Conservation (phyloP, 2,888 invertebrate genomes). For the Xanthostigma xanthostigma region DNA sequence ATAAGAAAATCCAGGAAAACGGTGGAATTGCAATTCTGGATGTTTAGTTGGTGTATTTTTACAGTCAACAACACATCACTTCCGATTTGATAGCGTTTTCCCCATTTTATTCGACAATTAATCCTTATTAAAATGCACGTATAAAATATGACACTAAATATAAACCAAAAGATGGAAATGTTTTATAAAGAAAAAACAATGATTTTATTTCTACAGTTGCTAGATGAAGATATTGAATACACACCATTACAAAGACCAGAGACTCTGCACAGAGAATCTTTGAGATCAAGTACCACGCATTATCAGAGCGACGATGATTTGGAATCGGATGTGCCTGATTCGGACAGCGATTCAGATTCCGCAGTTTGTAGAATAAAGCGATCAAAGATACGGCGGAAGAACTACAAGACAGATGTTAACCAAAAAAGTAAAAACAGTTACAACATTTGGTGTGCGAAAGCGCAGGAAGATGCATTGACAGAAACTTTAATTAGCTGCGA, state of each 20-base stretch:
- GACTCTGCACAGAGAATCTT: constrained; percentile 27
- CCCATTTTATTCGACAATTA: no score
- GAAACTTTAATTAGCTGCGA: constrained; percentile 66
- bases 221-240: constrained; percentile 35
- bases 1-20: no score
- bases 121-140: no score
- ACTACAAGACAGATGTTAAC: constrained; percentile 26
- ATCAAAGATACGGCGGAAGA: constrained; percentile 33
- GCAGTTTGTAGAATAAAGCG: constrained; percentile 33
- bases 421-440: constrained; percentile 48
- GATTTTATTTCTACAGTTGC: neutral
- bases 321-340: constrained; percentile 29
- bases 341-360: constrained; percentile 45
- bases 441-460: constrained; percentile 56
- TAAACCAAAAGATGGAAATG: no score
- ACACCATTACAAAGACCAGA: constrained; percentile 41
- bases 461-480: constrained; percentile 66
- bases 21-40: no score
- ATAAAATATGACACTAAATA: no score
- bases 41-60: no score
- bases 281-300: constrained; percentile 35
- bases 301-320: constrained; percentile 42
- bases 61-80: no score
- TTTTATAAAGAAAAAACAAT: no score
- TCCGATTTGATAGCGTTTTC: no score